phyloP scores from a whole-genome alignment of 2,888 invertebrate genomes.

The Agrotis segetum region DNA sequence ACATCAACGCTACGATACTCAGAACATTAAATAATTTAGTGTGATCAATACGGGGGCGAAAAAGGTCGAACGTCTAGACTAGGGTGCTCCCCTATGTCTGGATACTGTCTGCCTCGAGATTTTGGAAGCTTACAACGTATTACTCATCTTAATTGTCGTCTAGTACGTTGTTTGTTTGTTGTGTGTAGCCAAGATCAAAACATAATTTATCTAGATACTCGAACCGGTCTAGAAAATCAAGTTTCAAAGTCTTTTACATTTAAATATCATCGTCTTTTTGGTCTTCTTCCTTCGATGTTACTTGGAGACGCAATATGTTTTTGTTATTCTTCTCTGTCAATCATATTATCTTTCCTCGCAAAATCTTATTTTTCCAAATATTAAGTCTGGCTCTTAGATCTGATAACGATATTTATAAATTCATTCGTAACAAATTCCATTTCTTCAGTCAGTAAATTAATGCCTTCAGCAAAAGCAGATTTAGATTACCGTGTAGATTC shows the following conservation, averaged over 20 bases:
- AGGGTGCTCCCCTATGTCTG: constrained; percentile 44
- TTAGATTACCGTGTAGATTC: background rate
- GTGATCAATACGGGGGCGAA: constrained; percentile 58
- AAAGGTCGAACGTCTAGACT: constrained; percentile 59
- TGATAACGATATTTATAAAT: background rate
- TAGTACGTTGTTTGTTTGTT: background rate
- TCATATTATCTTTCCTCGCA: no score
- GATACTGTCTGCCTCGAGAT: constrained; percentile 36
- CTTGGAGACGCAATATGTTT: background rate
- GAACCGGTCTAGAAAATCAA: background rate
- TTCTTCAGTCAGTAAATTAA: background rate
- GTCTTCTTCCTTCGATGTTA: background rate
- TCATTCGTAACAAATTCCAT: background rate
- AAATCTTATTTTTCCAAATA: background rate
- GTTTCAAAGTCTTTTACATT: background rate
- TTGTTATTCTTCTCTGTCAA: background rate
- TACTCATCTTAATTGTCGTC: constrained; percentile 38
- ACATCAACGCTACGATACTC: constrained; percentile 9
- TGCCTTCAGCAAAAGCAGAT: background rate
- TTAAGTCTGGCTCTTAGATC: background rate
- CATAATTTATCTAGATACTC: background rate
- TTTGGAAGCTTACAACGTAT: constrained; percentile 31
- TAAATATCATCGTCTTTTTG: background rate
- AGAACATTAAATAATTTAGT: constrained; percentile 44
- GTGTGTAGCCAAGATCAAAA: background rate